A percentile compares a stretch with the other conserved stretches of the same genome.
These are phyloP conservation scores for Euspilapteryx auroguttella DNA, from an alignment of 2,888 invertebrate species.

Conservation along the genomic window DNA sequence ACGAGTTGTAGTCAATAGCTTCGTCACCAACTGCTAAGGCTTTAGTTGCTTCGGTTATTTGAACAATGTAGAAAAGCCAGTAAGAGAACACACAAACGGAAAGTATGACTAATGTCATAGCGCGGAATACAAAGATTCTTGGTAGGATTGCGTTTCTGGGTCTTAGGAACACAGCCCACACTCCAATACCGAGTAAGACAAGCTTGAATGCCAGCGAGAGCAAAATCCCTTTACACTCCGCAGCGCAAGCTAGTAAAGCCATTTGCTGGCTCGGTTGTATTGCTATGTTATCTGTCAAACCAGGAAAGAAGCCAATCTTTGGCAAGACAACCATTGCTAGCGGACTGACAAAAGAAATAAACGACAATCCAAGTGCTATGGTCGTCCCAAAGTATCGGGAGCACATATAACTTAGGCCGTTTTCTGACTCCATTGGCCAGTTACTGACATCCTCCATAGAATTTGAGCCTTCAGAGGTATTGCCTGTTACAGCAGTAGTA, in stretches of 20 bases:
- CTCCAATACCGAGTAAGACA: conserved; percentile 83
- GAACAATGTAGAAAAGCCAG: conserved; percentile 97
- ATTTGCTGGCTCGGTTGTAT: conserved; percentile 70
- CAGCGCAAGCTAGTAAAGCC: conserved; percentile 78
- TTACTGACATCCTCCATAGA: conserved; percentile 90
- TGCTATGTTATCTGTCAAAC: conserved; percentile 68
- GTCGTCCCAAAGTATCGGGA: conserved; percentile 83
- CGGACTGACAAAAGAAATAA: conserved; percentile 88
- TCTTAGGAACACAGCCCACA: conserved; percentile 91
- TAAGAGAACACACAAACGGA: conserved; percentile 93
- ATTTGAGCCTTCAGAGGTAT: conserved; percentile 93
- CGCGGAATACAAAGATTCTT: conserved; percentile 87
- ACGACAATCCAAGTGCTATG: conserved; percentile 76
- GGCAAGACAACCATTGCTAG: conserved; percentile 94
- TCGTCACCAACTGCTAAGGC: conserved; percentile 79
- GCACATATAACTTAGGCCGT: conserved; percentile 72
- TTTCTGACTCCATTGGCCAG: conserved; percentile 76
- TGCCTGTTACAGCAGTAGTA: conserved; percentile 95
- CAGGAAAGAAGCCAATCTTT: conserved; percentile 83
- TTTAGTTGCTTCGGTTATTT: conserved; percentile 80
- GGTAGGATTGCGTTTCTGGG: conserved; percentile 87
- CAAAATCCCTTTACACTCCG: conserved; percentile 92
- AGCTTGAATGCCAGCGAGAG: conserved; percentile 91
- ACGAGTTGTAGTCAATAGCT: conserved; percentile 80
- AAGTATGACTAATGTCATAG: conserved; percentile 84